phyloP scores from a whole-genome alignment of 2,888 invertebrate genomes.

The Himalopsyche tibetana region DNA sequence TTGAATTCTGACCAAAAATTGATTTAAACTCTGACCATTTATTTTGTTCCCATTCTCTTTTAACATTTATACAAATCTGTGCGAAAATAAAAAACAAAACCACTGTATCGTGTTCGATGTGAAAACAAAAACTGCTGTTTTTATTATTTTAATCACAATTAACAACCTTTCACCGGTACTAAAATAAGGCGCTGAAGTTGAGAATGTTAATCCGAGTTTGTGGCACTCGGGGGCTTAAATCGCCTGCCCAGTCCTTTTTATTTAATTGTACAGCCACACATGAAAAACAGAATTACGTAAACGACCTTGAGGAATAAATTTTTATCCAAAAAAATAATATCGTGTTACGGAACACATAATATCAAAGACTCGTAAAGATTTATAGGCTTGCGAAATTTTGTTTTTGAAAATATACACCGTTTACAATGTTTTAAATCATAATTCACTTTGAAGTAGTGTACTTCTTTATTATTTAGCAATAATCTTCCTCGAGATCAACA shows the following conservation, averaged over 20 bases:
- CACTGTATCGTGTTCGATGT: background rate
- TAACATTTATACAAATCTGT: no score
- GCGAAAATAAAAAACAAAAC: background rate
- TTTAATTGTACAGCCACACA: constrained; percentile 1
- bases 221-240: background rate
- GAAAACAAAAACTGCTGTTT: background rate
- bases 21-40: no score
- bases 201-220: constrained; percentile 1
- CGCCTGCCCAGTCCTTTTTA: background rate
- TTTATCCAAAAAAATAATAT: background rate
- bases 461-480: no score
- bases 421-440: no score
- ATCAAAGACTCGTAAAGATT: no score
- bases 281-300: constrained; percentile 16
- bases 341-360: background rate
- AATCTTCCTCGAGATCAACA: no score
- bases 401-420: no score
- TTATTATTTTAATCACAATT: constrained; percentile 37
- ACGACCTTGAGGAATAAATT: background rate
- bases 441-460: no score
- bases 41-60: no score
- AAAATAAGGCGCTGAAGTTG: background rate
- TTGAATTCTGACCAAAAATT: no score
- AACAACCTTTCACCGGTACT: background rate
- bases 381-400: no score